Conservation (phyloP, 1,140 invertebrate species). For the Papilio polyxenes region DNA sequence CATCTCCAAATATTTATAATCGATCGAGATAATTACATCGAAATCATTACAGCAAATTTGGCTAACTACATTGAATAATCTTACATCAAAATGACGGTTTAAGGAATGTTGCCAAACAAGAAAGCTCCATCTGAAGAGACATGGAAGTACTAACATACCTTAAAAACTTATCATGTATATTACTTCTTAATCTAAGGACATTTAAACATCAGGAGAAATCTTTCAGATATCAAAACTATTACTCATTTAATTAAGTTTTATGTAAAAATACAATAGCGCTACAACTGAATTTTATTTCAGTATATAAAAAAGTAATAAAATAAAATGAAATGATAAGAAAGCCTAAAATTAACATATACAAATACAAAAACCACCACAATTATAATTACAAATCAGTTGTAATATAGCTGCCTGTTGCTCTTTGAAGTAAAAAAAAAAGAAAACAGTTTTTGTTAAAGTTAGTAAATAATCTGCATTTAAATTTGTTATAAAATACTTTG, state of each 20-base stretch:
- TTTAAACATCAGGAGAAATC: constrained; percentile 41
- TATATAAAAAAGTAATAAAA: background rate
- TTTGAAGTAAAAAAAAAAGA: background rate
- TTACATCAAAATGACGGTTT: constrained; percentile 54
- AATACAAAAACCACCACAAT: constrained; percentile 24
- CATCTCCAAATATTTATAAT: constrained; percentile 46
- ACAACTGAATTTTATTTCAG: background rate
- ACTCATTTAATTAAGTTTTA: constrained; percentile 33
- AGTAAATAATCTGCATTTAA: background rate
- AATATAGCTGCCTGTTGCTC: constrained; percentile 17
- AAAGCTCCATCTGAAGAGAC: constrained; percentile 22
- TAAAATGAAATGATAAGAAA: background rate
- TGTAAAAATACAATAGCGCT: constrained; percentile 38
- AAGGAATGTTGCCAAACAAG: constrained; percentile 56
- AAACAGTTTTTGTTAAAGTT: background rate
- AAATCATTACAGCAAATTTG: constrained; percentile 70
- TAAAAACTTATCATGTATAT: constrained; percentile 25
- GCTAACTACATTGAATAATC: constrained; percentile 70
- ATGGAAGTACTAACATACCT: constrained; percentile 33
- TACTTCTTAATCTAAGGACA: constrained; percentile 40
- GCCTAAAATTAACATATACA: constrained; percentile 5
- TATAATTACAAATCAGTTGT: constrained; percentile 34
- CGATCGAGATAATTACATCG: constrained; percentile 59
- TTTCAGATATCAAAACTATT: constrained; percentile 43
- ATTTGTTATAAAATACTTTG: background rate